Evolutionary conservation across 2,888 invertebrate species (phyloP).

Genomic region (Sminthurinus aureus): DNA sequence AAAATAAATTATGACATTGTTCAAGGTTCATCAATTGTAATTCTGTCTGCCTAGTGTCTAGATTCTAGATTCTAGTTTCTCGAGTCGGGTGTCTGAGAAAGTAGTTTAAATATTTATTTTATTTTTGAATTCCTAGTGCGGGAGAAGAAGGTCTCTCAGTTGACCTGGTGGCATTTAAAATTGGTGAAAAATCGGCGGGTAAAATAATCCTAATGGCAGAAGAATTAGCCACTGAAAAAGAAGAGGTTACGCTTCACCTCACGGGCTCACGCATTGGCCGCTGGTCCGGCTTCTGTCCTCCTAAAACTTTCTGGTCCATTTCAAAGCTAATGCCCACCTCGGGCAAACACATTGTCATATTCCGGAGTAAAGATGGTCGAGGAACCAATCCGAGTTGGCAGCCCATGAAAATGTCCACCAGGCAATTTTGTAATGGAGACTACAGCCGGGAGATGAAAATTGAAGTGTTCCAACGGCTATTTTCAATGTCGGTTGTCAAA

Average conservation of each 20-base stretch:
- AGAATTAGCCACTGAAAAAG: constrained; percentile 56
- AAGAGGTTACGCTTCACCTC: constrained; percentile 49
- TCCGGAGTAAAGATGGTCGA: constrained; percentile 67
- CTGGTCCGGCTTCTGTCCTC: constrained; percentile 47
- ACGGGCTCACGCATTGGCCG: constrained; percentile 38
- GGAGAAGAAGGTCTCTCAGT: neutral
- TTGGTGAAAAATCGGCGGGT: constrained; percentile 50
- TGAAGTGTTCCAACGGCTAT: constrained; percentile 65
- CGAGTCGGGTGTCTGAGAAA: too few species aligned
- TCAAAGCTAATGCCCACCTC: constrained; percentile 64
- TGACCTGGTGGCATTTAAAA: constrained; percentile 28
- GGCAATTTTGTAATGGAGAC: constrained; percentile 67
- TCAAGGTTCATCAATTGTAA: too few species aligned
- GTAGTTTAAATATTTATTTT: too few species aligned
- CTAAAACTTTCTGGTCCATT: constrained; percentile 58
- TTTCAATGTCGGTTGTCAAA: constrained; percentile 63
- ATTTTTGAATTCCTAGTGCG: too few species aligned
- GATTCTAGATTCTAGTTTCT: too few species aligned
- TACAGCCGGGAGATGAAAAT: constrained; percentile 66
- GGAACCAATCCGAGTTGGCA: constrained; percentile 65
- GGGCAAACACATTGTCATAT: too few species aligned
- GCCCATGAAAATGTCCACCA: constrained; percentile 62
- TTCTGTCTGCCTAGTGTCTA: too few species aligned
- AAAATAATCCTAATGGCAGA: constrained; percentile 57
- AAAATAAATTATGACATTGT: too few species aligned